Evolutionary conservation across 2,797 vertebrate species (phyloP).

Genomic region (Poeciliopsis turneri): DNA sequence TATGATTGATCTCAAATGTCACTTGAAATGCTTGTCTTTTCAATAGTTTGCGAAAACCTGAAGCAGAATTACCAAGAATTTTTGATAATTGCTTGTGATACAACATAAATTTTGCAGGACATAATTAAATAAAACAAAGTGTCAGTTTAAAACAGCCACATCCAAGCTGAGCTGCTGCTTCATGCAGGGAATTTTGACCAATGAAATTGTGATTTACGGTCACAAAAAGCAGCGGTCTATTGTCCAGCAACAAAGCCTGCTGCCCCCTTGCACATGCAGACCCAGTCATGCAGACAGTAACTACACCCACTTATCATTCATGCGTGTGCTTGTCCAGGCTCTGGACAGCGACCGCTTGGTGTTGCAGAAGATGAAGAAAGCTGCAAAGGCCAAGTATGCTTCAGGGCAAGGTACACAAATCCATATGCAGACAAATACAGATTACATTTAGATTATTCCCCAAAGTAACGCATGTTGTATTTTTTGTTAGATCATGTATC

Average conservation of each 20-base stretch:
- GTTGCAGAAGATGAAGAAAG: slow-evolving; percentile 88
- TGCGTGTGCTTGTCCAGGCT: slow-evolving; percentile 62
- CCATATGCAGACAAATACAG: slow-evolving; percentile 24
- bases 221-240: slow-evolving; percentile 33
- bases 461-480: background rate
- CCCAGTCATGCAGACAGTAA: slow-evolving; percentile 7
- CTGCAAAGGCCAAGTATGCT: slow-evolving; percentile 82
- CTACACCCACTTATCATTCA: background rate
- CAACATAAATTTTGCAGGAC: background rate
- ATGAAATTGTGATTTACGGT: slow-evolving; percentile 18
- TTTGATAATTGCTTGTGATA: background rate
- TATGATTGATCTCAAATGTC: background rate
- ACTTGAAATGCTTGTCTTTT: background rate
- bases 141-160: background rate
- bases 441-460: background rate
- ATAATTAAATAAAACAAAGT: background rate
- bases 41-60: background rate
- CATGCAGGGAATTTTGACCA: slow-evolving; percentile 1
- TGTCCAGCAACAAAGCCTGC: slow-evolving; percentile 51
- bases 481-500: slow-evolving; percentile 73
- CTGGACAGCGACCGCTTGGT: slow-evolving; percentile 83
- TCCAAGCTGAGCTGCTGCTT: slow-evolving; percentile 17
- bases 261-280: slow-evolving; percentile 11
- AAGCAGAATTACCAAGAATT: background rate
- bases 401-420: slow-evolving; percentile 83